phyloP scores from a whole-genome alignment of 2,113 vertebrate species.

The Notarius quadriscutis region DNA sequence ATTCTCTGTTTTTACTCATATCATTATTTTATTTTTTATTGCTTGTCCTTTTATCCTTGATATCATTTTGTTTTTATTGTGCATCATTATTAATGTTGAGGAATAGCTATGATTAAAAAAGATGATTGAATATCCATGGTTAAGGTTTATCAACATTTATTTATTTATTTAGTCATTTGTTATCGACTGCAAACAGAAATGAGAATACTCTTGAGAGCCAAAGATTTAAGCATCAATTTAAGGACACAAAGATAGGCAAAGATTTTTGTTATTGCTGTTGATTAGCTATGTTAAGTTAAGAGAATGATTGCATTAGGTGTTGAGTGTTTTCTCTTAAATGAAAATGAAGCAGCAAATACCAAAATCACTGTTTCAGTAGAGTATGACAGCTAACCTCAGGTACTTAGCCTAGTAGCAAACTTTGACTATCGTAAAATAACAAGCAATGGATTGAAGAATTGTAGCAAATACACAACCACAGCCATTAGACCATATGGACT shows the following conservation, averaged over 20 bases:
- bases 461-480: neutral
- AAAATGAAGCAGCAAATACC: neutral
- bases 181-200: no score
- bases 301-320: neutral
- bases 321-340: neutral
- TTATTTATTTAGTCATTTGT: no score
- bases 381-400: neutral
- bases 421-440: neutral
- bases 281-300: neutral
- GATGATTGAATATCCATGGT: neutral
- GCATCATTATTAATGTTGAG: neutral
- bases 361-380: neutral
- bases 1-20: neutral
- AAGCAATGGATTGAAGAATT: neutral
- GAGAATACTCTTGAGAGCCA: no score
- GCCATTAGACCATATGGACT: no score
- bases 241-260: no score
- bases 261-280: neutral
- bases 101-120: neutral
- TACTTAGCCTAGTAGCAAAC: neutral
- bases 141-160: neutral
- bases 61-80: neutral
- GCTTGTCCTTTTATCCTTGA: no score
- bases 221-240: no score
- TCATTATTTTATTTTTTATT: neutral